phyloP scores from a whole-genome alignment of 2,888 invertebrate genomes.

The Drosophila peninsularis region DNA sequence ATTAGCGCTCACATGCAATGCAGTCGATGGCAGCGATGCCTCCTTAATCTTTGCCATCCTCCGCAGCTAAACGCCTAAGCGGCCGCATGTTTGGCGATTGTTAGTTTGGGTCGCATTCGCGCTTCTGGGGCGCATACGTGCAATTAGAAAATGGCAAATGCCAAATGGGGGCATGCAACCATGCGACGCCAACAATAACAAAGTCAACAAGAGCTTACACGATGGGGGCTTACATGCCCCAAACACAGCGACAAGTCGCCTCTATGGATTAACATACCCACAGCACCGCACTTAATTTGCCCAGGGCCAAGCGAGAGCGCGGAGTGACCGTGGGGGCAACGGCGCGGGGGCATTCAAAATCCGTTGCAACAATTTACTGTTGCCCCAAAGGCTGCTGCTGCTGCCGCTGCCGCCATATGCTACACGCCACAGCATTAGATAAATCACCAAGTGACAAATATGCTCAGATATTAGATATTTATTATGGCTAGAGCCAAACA shows the following conservation, averaged over 20 bases:
- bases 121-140: constrained; percentile 64
- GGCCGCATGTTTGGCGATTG: constrained; percentile 37
- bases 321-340: not conserved
- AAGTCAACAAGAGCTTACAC: constrained; percentile 31
- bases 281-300: constrained; percentile 61
- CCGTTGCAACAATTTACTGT: constrained; percentile 38
- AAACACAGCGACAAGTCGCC: constrained; percentile 24
- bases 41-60: constrained; percentile 55
- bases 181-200: constrained; percentile 30
- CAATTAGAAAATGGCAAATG: constrained; percentile 72
- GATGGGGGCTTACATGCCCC: constrained; percentile 46
- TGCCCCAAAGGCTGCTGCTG: constrained; percentile 32
- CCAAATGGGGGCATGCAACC: constrained; percentile 67
- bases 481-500: constrained; percentile 16
- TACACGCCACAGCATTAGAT: constrained; percentile 43
- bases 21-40: constrained; percentile 42
- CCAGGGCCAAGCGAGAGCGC: constrained; percentile 28
- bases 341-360: constrained; percentile 7
- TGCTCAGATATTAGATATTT: constrained; percentile 39
- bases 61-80: not conserved
- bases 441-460: constrained; percentile 65
- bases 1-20: constrained; percentile 68
- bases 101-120: constrained; percentile 42
- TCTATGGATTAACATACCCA: constrained; percentile 62
- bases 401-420: constrained; percentile 17